Percentiles rank a stretch among this genome's conserved stretches.
Evolutionary conservation across 2,113 vertebrate species (phyloP).

Genomic region (Sminthopsis crassicaudata): DNA sequence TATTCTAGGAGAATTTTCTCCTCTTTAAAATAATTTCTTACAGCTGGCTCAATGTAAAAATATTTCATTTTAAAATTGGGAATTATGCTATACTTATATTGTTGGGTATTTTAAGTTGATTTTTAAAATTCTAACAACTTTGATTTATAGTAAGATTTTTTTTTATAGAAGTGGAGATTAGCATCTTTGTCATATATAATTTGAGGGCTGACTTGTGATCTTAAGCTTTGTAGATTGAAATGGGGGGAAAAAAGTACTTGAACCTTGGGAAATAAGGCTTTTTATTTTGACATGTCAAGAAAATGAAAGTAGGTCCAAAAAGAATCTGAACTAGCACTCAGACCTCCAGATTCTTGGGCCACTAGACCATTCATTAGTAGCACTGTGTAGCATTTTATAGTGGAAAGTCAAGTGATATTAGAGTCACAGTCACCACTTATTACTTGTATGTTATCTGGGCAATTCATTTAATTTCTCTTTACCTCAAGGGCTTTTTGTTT

Average conservation of each 20-base stretch:
- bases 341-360: background rate
- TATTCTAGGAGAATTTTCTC: slow-evolving; percentile 49
- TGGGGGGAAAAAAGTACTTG: no score
- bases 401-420: background rate
- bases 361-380: background rate
- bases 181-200: background rate
- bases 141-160: slow-evolving; percentile 39
- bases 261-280: background rate
- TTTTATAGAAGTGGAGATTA: background rate
- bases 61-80: slow-evolving; percentile 75
- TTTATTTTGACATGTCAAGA: background rate
- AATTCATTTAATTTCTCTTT: background rate
- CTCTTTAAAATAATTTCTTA: slow-evolving; percentile 68
- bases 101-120: slow-evolving; percentile 64
- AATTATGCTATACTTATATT: slow-evolving; percentile 48
- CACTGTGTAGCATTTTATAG: background rate
- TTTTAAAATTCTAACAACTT: slow-evolving; percentile 61
- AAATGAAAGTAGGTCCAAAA: no score
- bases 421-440: background rate
- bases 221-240: background rate
- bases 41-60: slow-evolving; percentile 51
- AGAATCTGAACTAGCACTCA: background rate
- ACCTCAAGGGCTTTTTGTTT: background rate
- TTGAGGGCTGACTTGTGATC: background rate
- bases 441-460: background rate